phyloP scores from a whole-genome alignment of 2,797 vertebrate genomes.

The Coregonus ussuriensis region DNA sequence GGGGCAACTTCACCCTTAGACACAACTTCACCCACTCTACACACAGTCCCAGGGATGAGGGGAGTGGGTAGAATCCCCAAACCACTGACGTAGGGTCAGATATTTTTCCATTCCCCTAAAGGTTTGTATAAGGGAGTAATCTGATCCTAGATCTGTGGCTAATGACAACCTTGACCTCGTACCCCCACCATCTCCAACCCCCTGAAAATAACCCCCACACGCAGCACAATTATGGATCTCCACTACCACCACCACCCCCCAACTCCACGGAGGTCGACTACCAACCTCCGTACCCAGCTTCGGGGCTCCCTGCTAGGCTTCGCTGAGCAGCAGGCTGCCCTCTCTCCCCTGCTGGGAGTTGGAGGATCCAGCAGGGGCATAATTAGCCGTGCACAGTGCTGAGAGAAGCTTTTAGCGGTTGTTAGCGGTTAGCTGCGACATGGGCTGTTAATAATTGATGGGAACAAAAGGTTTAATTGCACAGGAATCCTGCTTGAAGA shows the following conservation, averaged over 20 bases:
- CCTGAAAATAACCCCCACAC: too few species aligned
- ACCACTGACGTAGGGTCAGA: not conserved
- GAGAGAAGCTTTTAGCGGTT: not conserved
- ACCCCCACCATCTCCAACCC: not conserved
- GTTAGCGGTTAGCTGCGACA: not conserved
- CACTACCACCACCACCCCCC: not conserved
- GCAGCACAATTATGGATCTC: not conserved
- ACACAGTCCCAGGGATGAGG: conserved; percentile 5
- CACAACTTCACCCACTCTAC: too few species aligned
- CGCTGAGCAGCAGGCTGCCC: conserved; percentile 3
- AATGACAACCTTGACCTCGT: not conserved
- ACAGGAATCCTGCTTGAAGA: conserved; percentile 8
- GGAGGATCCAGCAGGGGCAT: conserved; percentile 19
- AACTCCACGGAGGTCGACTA: not conserved
- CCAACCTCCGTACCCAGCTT: not conserved
- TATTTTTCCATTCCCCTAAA: not conserved
- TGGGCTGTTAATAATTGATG: conserved; percentile 21
- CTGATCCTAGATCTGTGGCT: not conserved
- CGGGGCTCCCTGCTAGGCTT: conserved; percentile 7
- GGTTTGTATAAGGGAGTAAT: not conserved
- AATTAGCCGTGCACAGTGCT: conserved; percentile 22
- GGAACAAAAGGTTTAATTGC: conserved; percentile 29
- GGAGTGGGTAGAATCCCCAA: not conserved
- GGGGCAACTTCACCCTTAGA: too few species aligned
- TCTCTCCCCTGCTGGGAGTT: conserved; percentile 12